A percentile compares a stretch with the other conserved stretches of the same genome.
Conservation (phyloP, 2,888 invertebrate genomes). For the Drosophila mimica region DNA sequence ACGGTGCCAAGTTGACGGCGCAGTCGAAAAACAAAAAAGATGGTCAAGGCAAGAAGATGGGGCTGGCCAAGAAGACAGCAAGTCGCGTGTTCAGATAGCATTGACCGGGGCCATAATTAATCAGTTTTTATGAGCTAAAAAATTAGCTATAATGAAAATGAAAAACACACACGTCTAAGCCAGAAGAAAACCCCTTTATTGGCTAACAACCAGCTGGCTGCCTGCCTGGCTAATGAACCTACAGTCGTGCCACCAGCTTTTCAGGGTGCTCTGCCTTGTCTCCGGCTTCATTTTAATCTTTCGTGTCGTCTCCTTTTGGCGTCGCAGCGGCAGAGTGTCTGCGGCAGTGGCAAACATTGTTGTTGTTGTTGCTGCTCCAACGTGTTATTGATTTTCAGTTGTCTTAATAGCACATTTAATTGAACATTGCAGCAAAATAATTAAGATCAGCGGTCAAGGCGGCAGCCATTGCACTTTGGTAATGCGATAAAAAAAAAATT, state of each 20-base stretch:
- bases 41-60: slow-evolving; percentile 54
- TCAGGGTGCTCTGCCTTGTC: slow-evolving; percentile 33
- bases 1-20: slow-evolving; percentile 68
- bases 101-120: slow-evolving; percentile 71
- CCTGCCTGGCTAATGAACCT: slow-evolving; percentile 53
- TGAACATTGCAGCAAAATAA: slow-evolving; percentile 49
- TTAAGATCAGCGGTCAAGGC: slow-evolving; percentile 59
- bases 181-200: neutral
- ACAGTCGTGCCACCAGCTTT: slow-evolving; percentile 82
- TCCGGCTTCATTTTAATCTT: slow-evolving; percentile 56
- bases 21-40: slow-evolving; percentile 36
- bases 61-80: slow-evolving; percentile 26
- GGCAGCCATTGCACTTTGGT: slow-evolving; percentile 59
- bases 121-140: slow-evolving; percentile 67
- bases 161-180: slow-evolving; percentile 8
- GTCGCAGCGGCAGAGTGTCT: slow-evolving; percentile 59
- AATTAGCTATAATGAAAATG: slow-evolving; percentile 57
- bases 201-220: neutral
- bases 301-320: slow-evolving; percentile 48
- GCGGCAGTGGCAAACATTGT: slow-evolving; percentile 74
- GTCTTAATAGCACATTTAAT: slow-evolving; percentile 46
- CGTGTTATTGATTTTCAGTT: slow-evolving; percentile 53
- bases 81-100: slow-evolving; percentile 68
- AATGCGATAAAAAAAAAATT: slow-evolving; percentile 11
- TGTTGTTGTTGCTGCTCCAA: slow-evolving; percentile 5